Conservation (phyloP, 2,113 vertebrate genomes). For the Bufo bufo region DNA sequence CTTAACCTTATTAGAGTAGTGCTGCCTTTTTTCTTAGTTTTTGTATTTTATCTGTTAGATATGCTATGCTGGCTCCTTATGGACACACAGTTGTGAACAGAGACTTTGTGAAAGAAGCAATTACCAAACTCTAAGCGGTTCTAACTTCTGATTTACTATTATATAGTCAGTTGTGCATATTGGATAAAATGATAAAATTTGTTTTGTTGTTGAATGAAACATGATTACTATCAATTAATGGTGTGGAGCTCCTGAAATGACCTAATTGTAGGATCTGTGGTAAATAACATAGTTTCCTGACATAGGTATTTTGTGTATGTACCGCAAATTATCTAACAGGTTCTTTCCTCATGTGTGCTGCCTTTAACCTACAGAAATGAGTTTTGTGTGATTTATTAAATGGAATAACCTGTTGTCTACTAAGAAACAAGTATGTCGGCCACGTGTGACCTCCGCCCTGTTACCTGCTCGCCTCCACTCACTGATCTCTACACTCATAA, state of each 20-base stretch:
- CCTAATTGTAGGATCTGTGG: no score
- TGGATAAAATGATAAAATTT: neutral
- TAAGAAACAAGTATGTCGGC: neutral
- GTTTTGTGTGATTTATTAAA: neutral
- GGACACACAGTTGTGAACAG: no score
- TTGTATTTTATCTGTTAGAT: no score
- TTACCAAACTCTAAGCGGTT: no score
- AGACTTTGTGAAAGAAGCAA: no score
- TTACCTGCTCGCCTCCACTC: neutral
- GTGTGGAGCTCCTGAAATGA: no score
- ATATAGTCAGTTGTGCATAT: neutral
- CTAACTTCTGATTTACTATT: neutral
- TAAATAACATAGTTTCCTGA: no score
- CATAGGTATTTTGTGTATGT: neutral
- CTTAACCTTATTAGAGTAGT: no score
- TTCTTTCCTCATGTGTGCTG: neutral
- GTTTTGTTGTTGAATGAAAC: neutral
- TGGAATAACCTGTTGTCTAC: neutral
- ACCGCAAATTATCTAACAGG: neutral
- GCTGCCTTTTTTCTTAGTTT: no score
- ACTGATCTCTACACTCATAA: neutral
- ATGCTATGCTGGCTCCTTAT: no score
- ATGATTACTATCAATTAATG: no score
- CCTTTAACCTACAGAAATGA: neutral
- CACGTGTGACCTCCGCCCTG: neutral